Evolutionary conservation across 2,888 invertebrate species (phyloP).

Genomic region (Perizoma flavofasciatum): DNA sequence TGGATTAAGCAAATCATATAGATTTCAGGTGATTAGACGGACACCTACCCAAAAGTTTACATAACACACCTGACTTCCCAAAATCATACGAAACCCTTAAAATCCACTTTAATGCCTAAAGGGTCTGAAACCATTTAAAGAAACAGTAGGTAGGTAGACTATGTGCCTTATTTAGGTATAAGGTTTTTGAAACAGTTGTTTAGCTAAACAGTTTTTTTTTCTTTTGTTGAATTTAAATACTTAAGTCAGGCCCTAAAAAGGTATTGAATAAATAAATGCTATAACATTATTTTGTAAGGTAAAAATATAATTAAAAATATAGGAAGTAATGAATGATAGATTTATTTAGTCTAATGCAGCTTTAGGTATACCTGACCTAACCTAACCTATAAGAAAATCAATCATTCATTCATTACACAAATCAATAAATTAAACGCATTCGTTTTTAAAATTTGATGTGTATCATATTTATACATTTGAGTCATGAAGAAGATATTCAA

Average conservation of each 20-base stretch:
- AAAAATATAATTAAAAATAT: too few species aligned
- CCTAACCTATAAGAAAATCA: background rate
- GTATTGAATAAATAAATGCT: too few species aligned
- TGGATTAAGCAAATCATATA: conserved; percentile 53
- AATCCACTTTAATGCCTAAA: background rate
- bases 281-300: too few species aligned
- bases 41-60: conserved; percentile 47
- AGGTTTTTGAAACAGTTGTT: too few species aligned
- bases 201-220: too few species aligned
- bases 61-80: conserved; percentile 47
- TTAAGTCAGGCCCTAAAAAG: too few species aligned
- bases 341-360: too few species aligned
- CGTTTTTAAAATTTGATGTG: conserved; percentile 32
- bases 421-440: conserved; percentile 38
- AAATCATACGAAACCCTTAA: background rate
- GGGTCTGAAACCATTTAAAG: conserved; percentile 5
- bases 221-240: too few species aligned
- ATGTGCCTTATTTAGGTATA: too few species aligned
- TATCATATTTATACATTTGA: conserved; percentile 42
- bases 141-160: too few species aligned
- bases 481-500: conserved; percentile 43
- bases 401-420: conserved; percentile 6
- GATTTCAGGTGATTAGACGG: conserved; percentile 42
- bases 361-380: too few species aligned
- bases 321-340: too few species aligned